Conservation (phyloP, 2,888 invertebrate species). For the Caenorhabditis plicata region DNA sequence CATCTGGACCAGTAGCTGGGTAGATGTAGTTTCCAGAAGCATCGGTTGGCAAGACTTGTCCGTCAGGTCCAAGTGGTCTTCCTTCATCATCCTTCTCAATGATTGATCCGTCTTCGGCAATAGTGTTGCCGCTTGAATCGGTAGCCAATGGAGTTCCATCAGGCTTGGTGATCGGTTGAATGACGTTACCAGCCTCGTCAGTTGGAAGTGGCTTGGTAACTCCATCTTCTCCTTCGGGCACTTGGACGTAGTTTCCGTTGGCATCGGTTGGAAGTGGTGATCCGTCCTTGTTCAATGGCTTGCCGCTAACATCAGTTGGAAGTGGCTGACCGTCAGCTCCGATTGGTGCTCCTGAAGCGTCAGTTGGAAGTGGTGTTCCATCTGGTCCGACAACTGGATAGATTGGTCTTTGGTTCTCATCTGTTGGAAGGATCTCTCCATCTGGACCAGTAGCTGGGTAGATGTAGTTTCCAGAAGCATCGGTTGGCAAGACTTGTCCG, state of each 20-base stretch:
- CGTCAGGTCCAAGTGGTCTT: conserved; percentile 43
- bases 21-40: conserved; percentile 36
- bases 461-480: conserved; percentile 3
- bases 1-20: conserved; percentile 39
- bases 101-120: conserved; percentile 18
- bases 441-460: conserved; percentile 32
- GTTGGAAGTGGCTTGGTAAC: conserved; percentile 14
- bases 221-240: conserved; percentile 9
- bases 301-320: conserved; percentile 32
- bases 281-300: conserved; percentile 23
- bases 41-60: conserved; percentile 42
- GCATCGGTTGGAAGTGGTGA: conserved; percentile 32
- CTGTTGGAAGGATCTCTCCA: conserved; percentile 15
- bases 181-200: conserved; percentile 28
- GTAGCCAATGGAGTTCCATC: conserved; percentile 29
- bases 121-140: conserved; percentile 20
- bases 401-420: conserved; percentile 19
- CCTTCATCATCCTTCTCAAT: conserved; percentile 22
- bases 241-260: conserved; percentile 8
- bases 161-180: conserved; percentile 19
- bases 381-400: conserved; percentile 8
- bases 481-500: conserved; percentile 22
- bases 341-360: conserved; percentile 8
- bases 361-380: conserved; percentile 5
- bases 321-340: conserved; percentile 26